phyloP scores from a whole-genome alignment of 2,113 vertebrate genomes.

The Rhinogobius similis region DNA sequence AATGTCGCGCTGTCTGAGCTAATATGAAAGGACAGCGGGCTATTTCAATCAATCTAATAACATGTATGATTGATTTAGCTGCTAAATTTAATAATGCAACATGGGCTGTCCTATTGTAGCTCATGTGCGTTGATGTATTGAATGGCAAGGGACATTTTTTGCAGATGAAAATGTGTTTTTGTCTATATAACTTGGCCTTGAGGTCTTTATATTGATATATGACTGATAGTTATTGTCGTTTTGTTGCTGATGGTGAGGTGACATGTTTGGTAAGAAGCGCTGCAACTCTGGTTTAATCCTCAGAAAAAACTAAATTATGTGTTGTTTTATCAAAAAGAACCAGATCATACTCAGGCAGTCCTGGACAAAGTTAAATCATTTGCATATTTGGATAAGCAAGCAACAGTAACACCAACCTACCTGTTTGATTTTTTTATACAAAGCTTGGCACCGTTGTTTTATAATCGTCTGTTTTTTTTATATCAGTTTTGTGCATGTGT shows the following conservation, averaged over 20 bases:
- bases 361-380: slow-evolving; percentile 29
- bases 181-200: slow-evolving; percentile 9
- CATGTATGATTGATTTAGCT: slow-evolving; percentile 11
- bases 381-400: slow-evolving; percentile 30
- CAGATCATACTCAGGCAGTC: slow-evolving; percentile 1
- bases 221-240: slow-evolving; percentile 19
- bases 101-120: slow-evolving; percentile 12
- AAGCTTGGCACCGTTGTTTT: slow-evolving; percentile 20
- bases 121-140: slow-evolving; percentile 10
- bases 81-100: slow-evolving; percentile 15
- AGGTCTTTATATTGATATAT: neutral
- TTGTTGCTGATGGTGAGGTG: slow-evolving; percentile 1
- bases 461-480: slow-evolving; percentile 18
- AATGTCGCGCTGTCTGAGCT: slow-evolving; percentile 29
- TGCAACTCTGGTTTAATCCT: neutral
- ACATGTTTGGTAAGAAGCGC: slow-evolving; percentile 22
- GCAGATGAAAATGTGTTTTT: neutral
- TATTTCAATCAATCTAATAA: slow-evolving; percentile 8
- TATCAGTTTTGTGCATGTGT: slow-evolving; percentile 19
- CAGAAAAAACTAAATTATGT: slow-evolving; percentile 22
- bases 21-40: neutral
- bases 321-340: slow-evolving; percentile 19
- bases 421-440: slow-evolving; percentile 25
- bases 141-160: neutral
- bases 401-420: slow-evolving; percentile 19